A percentile compares a stretch with the other conserved stretches of the same genome.
Evolutionary conservation across 2,888 invertebrate genomes (phyloP).

Genomic region (Nephrotoma appendiculata): DNA sequence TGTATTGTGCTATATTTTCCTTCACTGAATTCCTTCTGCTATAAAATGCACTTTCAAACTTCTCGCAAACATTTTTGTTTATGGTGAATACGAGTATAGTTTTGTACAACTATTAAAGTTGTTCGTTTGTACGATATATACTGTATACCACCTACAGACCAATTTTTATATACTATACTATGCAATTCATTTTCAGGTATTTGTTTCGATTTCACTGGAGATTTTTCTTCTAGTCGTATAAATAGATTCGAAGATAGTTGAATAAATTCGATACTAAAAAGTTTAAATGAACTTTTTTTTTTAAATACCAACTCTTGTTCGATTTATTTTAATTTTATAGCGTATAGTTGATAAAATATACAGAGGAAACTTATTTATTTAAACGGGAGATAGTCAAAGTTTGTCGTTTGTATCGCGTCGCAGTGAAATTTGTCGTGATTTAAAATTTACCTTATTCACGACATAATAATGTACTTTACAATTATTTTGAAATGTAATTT

Average conservation of each 20-base stretch:
- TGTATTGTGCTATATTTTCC: background rate
- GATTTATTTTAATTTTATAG: background rate
- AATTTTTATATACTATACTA: background rate
- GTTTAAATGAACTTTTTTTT: background rate
- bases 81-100: background rate
- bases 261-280: background rate
- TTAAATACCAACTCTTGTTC: background rate
- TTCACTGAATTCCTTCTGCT: background rate
- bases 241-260: background rate
- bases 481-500: too few relatives aligned
- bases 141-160: background rate
- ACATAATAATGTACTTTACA: too few relatives aligned
- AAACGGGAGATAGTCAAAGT: too few relatives aligned
- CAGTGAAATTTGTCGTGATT: too few relatives aligned
- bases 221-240: background rate
- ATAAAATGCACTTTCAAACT: background rate
- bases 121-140: background rate
- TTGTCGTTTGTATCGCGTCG: too few relatives aligned
- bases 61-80: too few relatives aligned
- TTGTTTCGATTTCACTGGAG: background rate
- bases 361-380: too few relatives aligned
- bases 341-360: too few relatives aligned
- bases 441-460: too few relatives aligned
- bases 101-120: background rate
- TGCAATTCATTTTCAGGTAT: background rate